These are phyloP conservation scores for Eupleurogrammus muticus DNA, from an alignment of 2,797 vertebrate species.

Conservation along the genomic window DNA sequence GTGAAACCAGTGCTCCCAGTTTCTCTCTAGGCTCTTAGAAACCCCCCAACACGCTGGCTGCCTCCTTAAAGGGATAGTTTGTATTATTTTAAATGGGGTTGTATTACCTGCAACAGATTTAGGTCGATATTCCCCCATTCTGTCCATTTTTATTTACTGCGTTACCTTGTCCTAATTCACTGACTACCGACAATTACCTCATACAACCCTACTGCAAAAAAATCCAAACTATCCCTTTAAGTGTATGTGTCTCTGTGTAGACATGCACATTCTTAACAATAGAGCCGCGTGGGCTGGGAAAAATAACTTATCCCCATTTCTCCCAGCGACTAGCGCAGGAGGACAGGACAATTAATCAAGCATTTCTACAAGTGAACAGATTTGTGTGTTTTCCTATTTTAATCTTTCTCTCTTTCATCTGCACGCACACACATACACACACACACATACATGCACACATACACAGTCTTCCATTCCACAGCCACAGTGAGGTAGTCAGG, in stretches of 20 bases:
- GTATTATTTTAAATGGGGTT: too few species aligned
- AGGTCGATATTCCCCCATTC: too few species aligned
- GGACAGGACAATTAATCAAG: slow-evolving; percentile 37
- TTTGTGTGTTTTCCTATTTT: slow-evolving; percentile 17
- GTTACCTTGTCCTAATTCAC: too few species aligned
- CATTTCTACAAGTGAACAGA: slow-evolving; percentile 14
- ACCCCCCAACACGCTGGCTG: slow-evolving; percentile 19
- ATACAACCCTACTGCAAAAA: too few species aligned
- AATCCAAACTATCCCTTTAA: too few species aligned
- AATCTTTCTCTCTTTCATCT: neutral
- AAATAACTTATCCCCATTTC: slow-evolving; percentile 26
- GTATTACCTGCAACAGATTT: too few species aligned
- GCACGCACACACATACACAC: too few species aligned
- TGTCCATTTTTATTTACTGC: too few species aligned
- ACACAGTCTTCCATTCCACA: slow-evolving; percentile 3
- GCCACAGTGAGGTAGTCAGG: slow-evolving; percentile 22
- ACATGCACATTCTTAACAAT: slow-evolving; percentile 43
- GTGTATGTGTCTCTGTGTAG: slow-evolving; percentile 11
- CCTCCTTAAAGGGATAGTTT: too few species aligned
- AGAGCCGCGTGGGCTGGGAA: slow-evolving; percentile 22
- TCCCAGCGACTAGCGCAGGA: slow-evolving; percentile 17
- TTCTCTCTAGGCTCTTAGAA: slow-evolving; percentile 33
- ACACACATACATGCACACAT: slow-evolving; percentile 1
- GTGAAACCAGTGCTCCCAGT: slow-evolving; percentile 39
- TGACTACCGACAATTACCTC: too few species aligned